phyloP scores from a whole-genome alignment of 2,888 invertebrate genomes.

The Nomada goodeniana region DNA sequence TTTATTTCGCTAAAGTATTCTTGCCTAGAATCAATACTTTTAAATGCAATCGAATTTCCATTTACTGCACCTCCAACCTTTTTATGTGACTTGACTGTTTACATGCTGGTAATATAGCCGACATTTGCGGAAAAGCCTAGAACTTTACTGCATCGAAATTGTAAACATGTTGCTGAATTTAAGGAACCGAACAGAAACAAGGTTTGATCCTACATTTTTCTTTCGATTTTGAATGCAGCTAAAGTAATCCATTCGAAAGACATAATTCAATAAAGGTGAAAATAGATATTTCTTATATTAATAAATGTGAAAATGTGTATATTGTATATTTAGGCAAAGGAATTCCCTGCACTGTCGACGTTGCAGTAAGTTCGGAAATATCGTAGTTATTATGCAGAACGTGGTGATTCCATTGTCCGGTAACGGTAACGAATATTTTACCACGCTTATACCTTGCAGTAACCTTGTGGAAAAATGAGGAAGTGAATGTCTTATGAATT shows the following conservation, averaged over 20 bases:
- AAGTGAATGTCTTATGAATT: not conserved
- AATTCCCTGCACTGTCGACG: not conserved
- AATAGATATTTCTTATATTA: too few relatives aligned
- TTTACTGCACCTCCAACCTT: not conserved
- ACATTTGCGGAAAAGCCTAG: not conserved
- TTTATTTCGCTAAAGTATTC: not conserved
- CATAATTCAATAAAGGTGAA: too few relatives aligned
- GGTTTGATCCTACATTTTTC: not conserved
- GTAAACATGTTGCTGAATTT: not conserved
- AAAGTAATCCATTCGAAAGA: too few relatives aligned
- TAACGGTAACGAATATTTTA: not conserved
- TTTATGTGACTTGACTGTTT: not conserved
- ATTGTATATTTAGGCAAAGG: not conserved
- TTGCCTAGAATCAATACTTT: not conserved
- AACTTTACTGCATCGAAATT: too few relatives aligned
- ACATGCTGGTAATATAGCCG: slow-evolving; percentile 3
- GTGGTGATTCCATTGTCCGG: not conserved
- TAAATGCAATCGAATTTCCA: not conserved
- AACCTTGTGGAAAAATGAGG: not conserved
- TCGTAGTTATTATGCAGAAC: not conserved
- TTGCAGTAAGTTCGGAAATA: not conserved
- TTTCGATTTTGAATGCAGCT: not conserved
- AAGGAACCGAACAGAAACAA: too few relatives aligned
- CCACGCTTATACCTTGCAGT: not conserved
- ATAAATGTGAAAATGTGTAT: too few relatives aligned